Percentiles rank a stretch among this genome's conserved stretches.
Conservation (phyloP, 1,140 invertebrate species). For the Drosophila nikananu region DNA sequence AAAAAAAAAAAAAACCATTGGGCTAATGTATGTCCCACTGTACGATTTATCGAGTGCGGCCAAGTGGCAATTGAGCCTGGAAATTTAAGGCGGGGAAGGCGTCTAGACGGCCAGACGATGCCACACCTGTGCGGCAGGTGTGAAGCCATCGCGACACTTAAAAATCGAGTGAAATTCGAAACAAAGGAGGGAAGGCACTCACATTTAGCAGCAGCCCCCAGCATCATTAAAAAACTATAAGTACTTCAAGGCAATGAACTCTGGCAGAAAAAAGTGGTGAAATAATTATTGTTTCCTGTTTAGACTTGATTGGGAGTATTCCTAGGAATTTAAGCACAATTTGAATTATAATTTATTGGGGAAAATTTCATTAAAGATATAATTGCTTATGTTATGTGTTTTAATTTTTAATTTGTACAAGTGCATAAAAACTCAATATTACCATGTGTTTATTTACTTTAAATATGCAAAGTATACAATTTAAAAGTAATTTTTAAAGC, state of each 20-base stretch:
- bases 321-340: not conserved
- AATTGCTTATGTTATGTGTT: not conserved
- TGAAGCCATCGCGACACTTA: conserved; percentile 14
- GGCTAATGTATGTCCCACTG: conserved; percentile 1
- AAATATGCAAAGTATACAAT: no score
- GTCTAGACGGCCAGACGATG: conserved; percentile 71
- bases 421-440: not conserved
- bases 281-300: conserved; percentile 17
- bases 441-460: no score
- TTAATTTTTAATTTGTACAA: not conserved
- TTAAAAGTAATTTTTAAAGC: not conserved
- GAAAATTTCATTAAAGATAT: not conserved
- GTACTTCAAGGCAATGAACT: not conserved
- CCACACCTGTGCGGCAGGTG: conserved; percentile 57
- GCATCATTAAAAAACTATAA: conserved; percentile 45
- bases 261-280: not conserved
- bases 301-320: not conserved
- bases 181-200: conserved; percentile 5
- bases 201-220: not conserved
- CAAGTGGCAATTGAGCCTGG: conserved; percentile 48
- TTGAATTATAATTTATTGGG: not conserved
- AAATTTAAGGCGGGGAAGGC: conserved; percentile 4
- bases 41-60: conserved; percentile 65
- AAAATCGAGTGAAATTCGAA: conserved; percentile 24
- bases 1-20: conserved; percentile 43